A percentile compares a stretch with the other conserved stretches of the same genome.
Conservation (phyloP, 2,113 vertebrate genomes). For the Scartelaos histophorus region DNA sequence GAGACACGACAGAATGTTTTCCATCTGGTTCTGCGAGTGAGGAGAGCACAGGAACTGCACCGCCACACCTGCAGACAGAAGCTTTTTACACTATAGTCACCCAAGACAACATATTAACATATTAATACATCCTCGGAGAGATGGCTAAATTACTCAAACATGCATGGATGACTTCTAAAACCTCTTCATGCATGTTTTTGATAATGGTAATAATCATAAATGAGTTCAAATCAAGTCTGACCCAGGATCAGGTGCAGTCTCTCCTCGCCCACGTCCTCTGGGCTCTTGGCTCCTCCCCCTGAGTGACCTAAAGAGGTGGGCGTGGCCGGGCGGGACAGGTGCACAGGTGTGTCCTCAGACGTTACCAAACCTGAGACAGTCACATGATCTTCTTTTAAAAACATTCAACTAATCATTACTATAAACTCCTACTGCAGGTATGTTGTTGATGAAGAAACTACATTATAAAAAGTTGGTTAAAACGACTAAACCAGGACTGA, state of each 20-base stretch:
- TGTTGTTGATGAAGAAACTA: no score
- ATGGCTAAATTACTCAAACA: no score
- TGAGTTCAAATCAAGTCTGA: constrained; percentile 44
- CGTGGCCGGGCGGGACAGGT: constrained; percentile 90
- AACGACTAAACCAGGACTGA: no score
- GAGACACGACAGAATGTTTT: constrained; percentile 88
- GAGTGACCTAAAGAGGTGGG: constrained; percentile 91
- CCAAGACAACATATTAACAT: no score
- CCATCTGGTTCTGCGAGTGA: constrained; percentile 85
- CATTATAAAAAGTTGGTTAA: no score
- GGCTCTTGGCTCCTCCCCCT: constrained; percentile 80
- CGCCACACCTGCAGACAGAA: constrained; percentile 80
- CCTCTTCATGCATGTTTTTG: no score
- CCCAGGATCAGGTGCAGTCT: constrained; percentile 90
- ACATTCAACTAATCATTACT: not conserved
- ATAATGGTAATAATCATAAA: no score
- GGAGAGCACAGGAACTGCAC: constrained; percentile 94
- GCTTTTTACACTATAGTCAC: no score
- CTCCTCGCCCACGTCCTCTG: constrained; percentile 88
- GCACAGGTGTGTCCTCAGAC: constrained; percentile 81
- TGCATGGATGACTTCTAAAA: no score
- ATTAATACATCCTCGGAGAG: no score
- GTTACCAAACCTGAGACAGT: constrained; percentile 73
- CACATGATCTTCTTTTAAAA: not conserved
- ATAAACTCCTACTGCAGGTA: no score